Percentiles rank a stretch among this genome's conserved stretches.
Evolutionary conservation across 2,113 vertebrate species (phyloP).

Genomic region (Corydoras sp.): DNA sequence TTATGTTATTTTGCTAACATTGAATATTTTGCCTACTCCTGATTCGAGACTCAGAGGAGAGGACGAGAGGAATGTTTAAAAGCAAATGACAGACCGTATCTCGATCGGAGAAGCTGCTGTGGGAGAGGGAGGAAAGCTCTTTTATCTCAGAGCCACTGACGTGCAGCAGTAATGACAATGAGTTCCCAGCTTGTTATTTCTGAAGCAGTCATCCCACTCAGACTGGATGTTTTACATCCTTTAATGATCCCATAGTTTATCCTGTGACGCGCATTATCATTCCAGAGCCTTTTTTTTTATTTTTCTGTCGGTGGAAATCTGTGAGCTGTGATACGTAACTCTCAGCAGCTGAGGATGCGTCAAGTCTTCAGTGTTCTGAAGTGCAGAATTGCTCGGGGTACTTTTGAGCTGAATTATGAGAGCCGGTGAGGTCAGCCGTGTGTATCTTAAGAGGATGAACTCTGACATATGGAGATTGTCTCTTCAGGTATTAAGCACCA

Average conservation of each 20-base stretch:
- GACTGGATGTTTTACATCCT: slow-evolving; percentile 2
- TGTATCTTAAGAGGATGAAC: background rate
- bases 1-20: too few species aligned
- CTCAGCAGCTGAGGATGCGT: too few species aligned
- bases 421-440: background rate
- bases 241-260: slow-evolving; percentile 10
- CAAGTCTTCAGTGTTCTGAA: background rate
- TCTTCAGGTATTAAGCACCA: slow-evolving; percentile 6
- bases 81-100: slow-evolving; percentile 8
- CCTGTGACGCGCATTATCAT: background rate
- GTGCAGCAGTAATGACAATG: slow-evolving; percentile 16
- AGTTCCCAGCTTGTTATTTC: slow-evolving; percentile 6
- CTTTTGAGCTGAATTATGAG: background rate
- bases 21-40: background rate
- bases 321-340: background rate
- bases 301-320: background rate
- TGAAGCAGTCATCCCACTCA: background rate
- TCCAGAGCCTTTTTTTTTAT: background rate
- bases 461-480: slow-evolving; percentile 15
- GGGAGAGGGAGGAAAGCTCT: slow-evolving; percentile 5
- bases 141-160: slow-evolving; percentile 14
- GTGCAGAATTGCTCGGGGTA: slow-evolving; percentile 9
- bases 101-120: background rate
- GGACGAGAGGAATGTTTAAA: background rate
- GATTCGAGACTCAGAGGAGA: background rate